Conservation (phyloP, 2,113 vertebrate species). For the zebrafish (Danio rerio) region GRCz12tu NC_133184.1:5873501-5874000, state of each 20-base stretch:
- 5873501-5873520: not conserved
- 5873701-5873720: not conserved
- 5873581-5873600: not conserved
- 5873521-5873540: not conserved
- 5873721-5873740: not conserved
- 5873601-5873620: not conserved
- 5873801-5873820: not conserved
- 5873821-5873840: not conserved
- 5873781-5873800: not conserved
- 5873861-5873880: not conserved
- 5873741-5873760: not conserved
- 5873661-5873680: not conserved
- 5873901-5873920: slow-evolving; percentile 9
- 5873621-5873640: not conserved
- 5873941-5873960: not conserved
- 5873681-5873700: not conserved
- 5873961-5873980: slow-evolving; percentile 32
- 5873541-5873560: slow-evolving; percentile 16
- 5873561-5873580: not conserved
- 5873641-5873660: not conserved
- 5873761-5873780: not conserved
- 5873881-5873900: slow-evolving; percentile 14
- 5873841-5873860: not conserved
- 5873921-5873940: slow-evolving; percentile 10
- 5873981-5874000: not conserved